phyloP scores from a whole-genome alignment of 1,140 invertebrate species.

The Drosophila bifasciata region DNA sequence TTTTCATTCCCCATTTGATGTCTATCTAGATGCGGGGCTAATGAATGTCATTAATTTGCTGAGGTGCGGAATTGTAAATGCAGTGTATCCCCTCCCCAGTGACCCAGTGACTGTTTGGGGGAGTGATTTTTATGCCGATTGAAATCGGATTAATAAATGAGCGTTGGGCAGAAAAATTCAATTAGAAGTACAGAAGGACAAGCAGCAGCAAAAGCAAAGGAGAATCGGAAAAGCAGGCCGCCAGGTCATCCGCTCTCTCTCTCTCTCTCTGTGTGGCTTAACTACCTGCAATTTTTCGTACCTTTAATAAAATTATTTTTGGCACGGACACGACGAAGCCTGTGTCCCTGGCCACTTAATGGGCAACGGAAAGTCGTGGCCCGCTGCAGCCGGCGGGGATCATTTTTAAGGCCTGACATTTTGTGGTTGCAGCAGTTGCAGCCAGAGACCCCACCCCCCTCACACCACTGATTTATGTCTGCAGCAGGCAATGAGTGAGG shows the following conservation, averaged over 20 bases:
- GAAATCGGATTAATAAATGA: slow-evolving; percentile 82
- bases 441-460: slow-evolving; percentile 17
- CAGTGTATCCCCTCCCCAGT: slow-evolving; percentile 2
- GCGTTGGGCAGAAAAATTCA: slow-evolving; percentile 69
- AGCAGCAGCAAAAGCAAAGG: slow-evolving; percentile 1
- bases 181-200: slow-evolving; percentile 54
- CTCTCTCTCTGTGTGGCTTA: slow-evolving; percentile 29
- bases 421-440: slow-evolving; percentile 53
- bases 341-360: slow-evolving; percentile 57
- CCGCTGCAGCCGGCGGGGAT: slow-evolving; percentile 55
- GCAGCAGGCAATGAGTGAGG: slow-evolving; percentile 59
- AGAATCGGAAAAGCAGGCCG: slow-evolving; percentile 4
- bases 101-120: slow-evolving; percentile 28
- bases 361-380: slow-evolving; percentile 55
- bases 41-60: slow-evolving; percentile 75
- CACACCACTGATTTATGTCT: slow-evolving; percentile 74
- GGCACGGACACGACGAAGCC: slow-evolving; percentile 30
- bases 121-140: slow-evolving; percentile 55
- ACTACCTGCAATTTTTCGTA: slow-evolving; percentile 70
- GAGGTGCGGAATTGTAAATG: slow-evolving; percentile 36
- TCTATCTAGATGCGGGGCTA: slow-evolving; percentile 69
- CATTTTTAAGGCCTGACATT: slow-evolving; percentile 70
- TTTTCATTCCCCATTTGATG: slow-evolving; percentile 43
- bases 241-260: background rate
- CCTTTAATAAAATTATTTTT: slow-evolving; percentile 70